Base-by-base conservation (phyloP, 37 sponge, comb jelly and placozoan genomes). In the Aphrocallistes beatrix region DNA sequence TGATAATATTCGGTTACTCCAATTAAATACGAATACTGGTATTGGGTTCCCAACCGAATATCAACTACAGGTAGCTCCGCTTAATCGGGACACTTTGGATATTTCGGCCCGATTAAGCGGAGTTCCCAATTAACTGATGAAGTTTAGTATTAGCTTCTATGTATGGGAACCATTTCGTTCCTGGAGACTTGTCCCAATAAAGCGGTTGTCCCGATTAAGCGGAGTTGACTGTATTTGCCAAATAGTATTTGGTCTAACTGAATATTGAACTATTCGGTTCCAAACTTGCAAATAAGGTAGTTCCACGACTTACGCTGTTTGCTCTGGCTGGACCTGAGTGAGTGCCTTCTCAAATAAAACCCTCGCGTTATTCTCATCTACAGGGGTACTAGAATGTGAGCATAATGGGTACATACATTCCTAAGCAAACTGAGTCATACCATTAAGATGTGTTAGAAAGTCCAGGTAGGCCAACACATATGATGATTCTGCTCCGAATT, bases 331-430 rank as follows among this genome's bases (percentile, higher is more conserved):
- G 37, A 95, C 39, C 6, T 88, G 60, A 37, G 87, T 60, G 0
- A 97, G 69, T 19, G 91, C 91, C 28, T 91, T 89, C 47, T 97
- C 93, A 86, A 94, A 97, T 36, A 97, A 85, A 0, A 94, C 94
- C 51, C 98, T 87, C 30, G 97, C 94, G 37, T 94, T 97, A 85
- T 97, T 97, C 60, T 97, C 97, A 82, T 97, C 97, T 96, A 83
- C 36, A 83, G 28, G 37, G 37, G 36, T 32, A 81, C 1, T 30
- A 82, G n/a, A 88, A 83, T 34, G 38, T 23, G 34, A 83, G 42
- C 36, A 85, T 0, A 0, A 60, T 30, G n/a, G 3, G 6, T 60
- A 13, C n/a, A 25, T 19, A 47, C 49, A 47, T 19, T 60, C n/a
- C 17, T 60, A 30, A 60, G 10, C 8, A 32, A 25, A 60, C 34